These are phyloP conservation scores for Horisme vitalbata DNA, from an alignment of 2,888 invertebrate genomes.

Conservation along the genomic window DNA sequence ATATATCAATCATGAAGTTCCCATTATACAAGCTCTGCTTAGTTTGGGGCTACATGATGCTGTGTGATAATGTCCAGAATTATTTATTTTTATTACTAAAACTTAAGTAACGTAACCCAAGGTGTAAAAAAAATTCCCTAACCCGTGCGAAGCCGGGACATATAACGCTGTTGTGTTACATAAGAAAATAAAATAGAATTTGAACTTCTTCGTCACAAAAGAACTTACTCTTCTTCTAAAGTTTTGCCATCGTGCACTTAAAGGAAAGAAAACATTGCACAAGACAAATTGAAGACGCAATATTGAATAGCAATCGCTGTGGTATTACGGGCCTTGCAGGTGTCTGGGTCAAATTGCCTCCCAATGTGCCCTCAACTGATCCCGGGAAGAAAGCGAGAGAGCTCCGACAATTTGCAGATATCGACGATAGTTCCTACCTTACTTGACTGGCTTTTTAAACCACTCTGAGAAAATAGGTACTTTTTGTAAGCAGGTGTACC, in stretches of 20 bases:
- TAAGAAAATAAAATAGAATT: too few relatives aligned
- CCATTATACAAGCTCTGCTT: too few relatives aligned
- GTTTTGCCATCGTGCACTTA: neutral
- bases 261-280: conserved; percentile 8
- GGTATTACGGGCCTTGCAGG: conserved; percentile 18
- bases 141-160: too few relatives aligned
- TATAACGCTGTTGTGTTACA: too few relatives aligned
- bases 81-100: too few relatives aligned
- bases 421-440: conserved; percentile 17
- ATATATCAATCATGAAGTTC: too few relatives aligned
- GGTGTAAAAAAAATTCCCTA: too few relatives aligned
- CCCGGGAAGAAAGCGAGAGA: conserved; percentile 17
- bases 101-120: too few relatives aligned
- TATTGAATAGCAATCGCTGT: conserved; percentile 20
- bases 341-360: conserved; percentile 24
- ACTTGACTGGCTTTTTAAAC: conserved; percentile 44
- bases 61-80: too few relatives aligned
- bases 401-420: conserved; percentile 24
- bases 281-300: conserved; percentile 16
- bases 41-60: too few relatives aligned
- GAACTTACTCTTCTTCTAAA: neutral
- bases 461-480: conserved; percentile 41
- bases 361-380: conserved; percentile 19
- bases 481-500: conserved; percentile 65
- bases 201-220: neutral